Conservation (phyloP, 2,888 invertebrate species). For the Pachliopta kotzebuea region DNA sequence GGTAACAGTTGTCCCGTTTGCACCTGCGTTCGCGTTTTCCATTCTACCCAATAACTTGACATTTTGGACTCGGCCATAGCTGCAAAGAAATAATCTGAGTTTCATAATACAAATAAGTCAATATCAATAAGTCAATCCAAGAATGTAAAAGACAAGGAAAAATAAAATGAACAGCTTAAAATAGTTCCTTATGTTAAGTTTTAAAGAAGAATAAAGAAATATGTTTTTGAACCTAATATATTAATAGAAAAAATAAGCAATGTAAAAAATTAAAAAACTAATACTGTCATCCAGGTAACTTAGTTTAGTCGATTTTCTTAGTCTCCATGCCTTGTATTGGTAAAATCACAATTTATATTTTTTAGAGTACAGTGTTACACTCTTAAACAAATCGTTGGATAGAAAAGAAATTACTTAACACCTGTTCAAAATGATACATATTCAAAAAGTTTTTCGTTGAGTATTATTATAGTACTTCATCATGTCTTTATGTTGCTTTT, state of each 20-base stretch:
- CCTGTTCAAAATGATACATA: too few relatives aligned
- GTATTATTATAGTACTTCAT: too few relatives aligned
- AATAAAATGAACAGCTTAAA: neutral
- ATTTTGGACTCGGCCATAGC: conserved; percentile 99
- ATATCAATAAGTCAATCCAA: conserved; percentile 6
- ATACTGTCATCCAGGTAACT: conserved; percentile 10
- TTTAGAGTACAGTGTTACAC: too few relatives aligned
- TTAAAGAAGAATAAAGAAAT: neutral
- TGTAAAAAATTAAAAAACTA: conserved; percentile 1
- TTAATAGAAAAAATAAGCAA: conserved; percentile 2
- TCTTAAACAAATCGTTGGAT: too few relatives aligned
- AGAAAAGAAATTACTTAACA: too few relatives aligned
- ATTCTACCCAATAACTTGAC: conserved; percentile 92
- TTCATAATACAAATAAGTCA: conserved; percentile 27
- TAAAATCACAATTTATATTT: too few relatives aligned
- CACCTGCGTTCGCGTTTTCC: conserved; percentile 76
- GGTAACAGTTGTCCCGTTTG: conserved; percentile 78
- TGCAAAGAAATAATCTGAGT: conserved; percentile 61
- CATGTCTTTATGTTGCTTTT: too few relatives aligned
- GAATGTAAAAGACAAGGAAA: neutral
- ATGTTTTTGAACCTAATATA: neutral
- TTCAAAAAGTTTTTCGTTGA: too few relatives aligned
- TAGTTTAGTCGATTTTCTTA: too few relatives aligned
- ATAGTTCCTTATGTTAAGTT: neutral
- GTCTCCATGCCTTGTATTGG: conserved; percentile 12